Base-by-base conservation (phyloP, 2,113 vertebrate genomes). In the Xyrauchen texanus region DNA sequence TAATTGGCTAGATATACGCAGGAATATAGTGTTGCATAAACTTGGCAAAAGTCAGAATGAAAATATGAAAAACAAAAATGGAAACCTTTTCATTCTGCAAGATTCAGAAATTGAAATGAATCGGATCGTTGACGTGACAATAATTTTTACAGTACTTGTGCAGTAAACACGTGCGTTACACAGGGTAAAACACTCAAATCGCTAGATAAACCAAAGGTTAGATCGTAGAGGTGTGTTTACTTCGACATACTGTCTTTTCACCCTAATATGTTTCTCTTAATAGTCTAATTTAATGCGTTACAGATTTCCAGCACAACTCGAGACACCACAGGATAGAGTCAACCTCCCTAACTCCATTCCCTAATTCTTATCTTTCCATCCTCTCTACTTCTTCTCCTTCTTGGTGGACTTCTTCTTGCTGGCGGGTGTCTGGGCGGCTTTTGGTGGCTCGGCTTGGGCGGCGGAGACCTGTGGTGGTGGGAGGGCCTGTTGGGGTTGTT, bases 381-480 rank as follows among this genome's bases (percentile, higher is more conserved):
- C 51, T 6, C 16, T 74, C 90, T 97, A 98, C 90, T 99, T 99
- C 92, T 99, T 99, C 85, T 99, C 97, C 85, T 99, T 99, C 92
- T 99, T 99, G 82, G 95, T 95, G 0, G 96, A 96, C 90, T 99
- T 99, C 90, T 99, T 98, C 94, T 99, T 99, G 92, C 95, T 97
- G 85, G 92, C 92, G 0, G 93, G 92, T 16, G 93, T 94, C 88
- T 92, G 92, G 76, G 89, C 91, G 4, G 93, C 90, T 85, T 93
- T 92, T 2, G 93, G 91, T 12, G 90, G 94, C 93, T 94, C 92
- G 0, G 86, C 82, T 81, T 93, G 92, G 75, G 81, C 45, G 3
- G n/a, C 85, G 0, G 0, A 85, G 90, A 8, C 92, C 90, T 87
- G 95, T 76, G 69, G 91, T 11, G 11, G 94, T 61, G 79, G 89